Percentiles rank a stretch among this genome's conserved stretches.
phyloP scores from a whole-genome alignment of 1,140 invertebrate species.

The Holcopasites calliopsidis region DNA sequence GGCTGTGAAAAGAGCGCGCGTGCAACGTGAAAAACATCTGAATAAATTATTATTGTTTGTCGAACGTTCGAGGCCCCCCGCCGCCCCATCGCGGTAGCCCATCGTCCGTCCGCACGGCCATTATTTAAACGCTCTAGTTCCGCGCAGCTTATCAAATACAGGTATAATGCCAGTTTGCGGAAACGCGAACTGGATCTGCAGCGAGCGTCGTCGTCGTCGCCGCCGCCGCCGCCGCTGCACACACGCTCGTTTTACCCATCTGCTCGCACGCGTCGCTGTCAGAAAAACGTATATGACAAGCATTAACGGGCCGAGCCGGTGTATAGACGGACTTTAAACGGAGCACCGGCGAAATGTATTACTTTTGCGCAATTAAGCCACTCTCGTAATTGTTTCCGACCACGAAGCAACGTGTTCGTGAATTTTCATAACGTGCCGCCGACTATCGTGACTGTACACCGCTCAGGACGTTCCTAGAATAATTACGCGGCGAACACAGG shows the following conservation, averaged over 20 bases:
- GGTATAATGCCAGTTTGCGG: constrained; percentile 68
- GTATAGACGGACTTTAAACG: constrained; percentile 23
- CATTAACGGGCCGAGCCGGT: constrained; percentile 58
- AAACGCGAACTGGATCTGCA: constrained; percentile 65
- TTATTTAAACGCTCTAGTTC: constrained; percentile 73
- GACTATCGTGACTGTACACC: no score
- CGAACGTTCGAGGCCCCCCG: constrained; percentile 68
- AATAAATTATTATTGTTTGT: constrained; percentile 78
- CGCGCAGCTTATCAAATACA: constrained; percentile 72
- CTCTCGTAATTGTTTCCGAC: neutral
- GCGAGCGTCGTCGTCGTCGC: constrained; percentile 31
- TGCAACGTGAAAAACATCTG: constrained; percentile 72
- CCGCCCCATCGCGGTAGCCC: constrained; percentile 53
- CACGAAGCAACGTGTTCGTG: neutral
- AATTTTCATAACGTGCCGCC: neutral
- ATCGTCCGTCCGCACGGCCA: constrained; percentile 51
- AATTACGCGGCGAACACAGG: neutral
- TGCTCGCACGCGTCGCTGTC: constrained; percentile 46
- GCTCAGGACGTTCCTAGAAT: neutral
- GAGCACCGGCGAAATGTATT: constrained; percentile 13
- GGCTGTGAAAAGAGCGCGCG: constrained; percentile 46
- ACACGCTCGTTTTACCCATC: constrained; percentile 15
- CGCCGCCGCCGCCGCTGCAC: neutral
- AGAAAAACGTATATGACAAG: constrained; percentile 56
- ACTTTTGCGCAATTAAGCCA: constrained; percentile 6